Conservation (phyloP, 2,888 invertebrate species). For the Ptilodon capucinus region DNA sequence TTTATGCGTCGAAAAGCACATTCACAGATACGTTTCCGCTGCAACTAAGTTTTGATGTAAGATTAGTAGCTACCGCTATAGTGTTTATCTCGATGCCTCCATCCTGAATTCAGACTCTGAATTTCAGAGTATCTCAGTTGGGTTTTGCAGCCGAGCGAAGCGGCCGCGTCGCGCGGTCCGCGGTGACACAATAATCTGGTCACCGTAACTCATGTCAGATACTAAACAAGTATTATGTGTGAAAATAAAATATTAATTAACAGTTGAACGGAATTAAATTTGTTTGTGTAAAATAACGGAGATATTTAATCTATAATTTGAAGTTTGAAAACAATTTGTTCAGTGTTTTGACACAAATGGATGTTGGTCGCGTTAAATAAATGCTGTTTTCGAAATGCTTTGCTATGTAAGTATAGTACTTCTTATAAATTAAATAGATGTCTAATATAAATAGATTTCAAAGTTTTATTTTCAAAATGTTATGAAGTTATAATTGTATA, state of each 20-base stretch:
- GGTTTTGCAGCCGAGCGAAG: constrained; percentile 19
- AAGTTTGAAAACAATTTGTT: not conserved
- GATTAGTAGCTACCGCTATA: constrained; percentile 16
- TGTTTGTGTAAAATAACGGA: no score
- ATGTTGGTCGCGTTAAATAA: constrained; percentile 36
- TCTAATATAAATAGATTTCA: no score
- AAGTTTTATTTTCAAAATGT: no score
- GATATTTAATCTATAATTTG: not conserved
- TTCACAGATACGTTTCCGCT: no score
- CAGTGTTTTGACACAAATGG: constrained; percentile 23
- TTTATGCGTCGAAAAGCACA: no score
- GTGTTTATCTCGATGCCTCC: constrained; percentile 10
- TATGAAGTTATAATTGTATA: no score
- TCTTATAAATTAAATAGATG: no score
- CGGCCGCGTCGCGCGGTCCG: constrained; percentile 27
- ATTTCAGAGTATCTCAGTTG: constrained; percentile 19
- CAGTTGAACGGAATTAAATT: no score
- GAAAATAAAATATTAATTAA: no score
- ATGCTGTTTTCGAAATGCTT: constrained; percentile 61
- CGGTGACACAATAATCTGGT: constrained; percentile 6
- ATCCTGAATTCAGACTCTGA: no score
- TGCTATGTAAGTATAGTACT: constrained; percentile 66
- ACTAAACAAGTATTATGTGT: no score
- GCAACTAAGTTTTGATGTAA: constrained; percentile 19
- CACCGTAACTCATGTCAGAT: no score